Base-by-base conservation (phyloP, 2,888 invertebrate genomes). In the Lepidocyrtinus sp. region DNA sequence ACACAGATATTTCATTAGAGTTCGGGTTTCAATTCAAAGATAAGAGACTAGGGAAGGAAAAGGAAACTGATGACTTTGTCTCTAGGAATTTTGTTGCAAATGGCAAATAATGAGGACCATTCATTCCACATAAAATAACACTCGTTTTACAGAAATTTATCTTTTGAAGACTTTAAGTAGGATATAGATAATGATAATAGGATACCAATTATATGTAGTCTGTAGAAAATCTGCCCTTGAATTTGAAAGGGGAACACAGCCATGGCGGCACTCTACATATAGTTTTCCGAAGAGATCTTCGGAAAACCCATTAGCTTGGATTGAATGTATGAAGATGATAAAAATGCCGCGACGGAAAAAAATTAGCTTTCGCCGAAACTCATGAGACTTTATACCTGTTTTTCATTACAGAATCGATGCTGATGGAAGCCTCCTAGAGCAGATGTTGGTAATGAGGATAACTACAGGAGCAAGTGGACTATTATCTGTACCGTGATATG, bases 11-110 rank as follows among this genome's bases (percentile, higher is more conserved):
- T 75, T 75, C 62, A 55, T 22, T 45, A 46, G 25, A 62, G 26
- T 24, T 25, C 26, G 19, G 46, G 59, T n/a, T n/a, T n/a, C n/a
- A n/a, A n/a, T n/a, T n/a, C n/a, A n/a, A 59, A 21, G 21, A 59
- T 5, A 5, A 36, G 36, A 36, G 36, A 9, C 36, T 36, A 69
- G 55, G 59, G 50, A 63, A 50, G 36, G 36, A 71, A 78, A 79
- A 68, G 73, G 71, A 73, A 74, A 70, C 68, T 68, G 65, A 9
- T 45, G 9, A 63, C 26, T 73, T 45, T 55, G 26, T 73, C 74
- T 79, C 65, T 65, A 61, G 15, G 22, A 59, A 70, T 36, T 19
- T 12, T n/a, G 21, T 45, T 59, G 55, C 76, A 65, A 72, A 68
- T 59, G 2, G 19, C 21, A 59, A 59, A 59, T 59, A 59, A 59